Percentiles rank a stretch among this genome's conserved stretches.
Conservation (phyloP, 2,888 invertebrate species). For the Mechanitis mazaeus region DNA sequence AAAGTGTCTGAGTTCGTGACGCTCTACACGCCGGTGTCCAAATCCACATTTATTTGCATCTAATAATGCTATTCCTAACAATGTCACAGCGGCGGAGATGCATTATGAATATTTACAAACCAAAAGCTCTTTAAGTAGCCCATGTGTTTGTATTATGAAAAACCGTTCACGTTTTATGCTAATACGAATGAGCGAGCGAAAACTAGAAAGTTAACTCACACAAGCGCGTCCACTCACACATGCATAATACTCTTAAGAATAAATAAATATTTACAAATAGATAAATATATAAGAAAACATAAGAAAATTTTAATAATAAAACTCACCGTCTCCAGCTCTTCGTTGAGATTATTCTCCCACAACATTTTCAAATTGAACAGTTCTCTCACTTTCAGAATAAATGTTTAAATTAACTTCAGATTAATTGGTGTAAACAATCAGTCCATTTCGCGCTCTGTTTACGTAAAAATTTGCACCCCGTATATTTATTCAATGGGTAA, state of each 20-base stretch:
- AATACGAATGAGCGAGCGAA: conserved; percentile 69
- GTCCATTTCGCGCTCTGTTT: conserved; percentile 49
- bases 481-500: conserved; percentile 44
- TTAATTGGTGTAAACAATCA: conserved; percentile 40
- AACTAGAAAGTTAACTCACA: conserved; percentile 74
- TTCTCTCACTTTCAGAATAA: conserved; percentile 43
- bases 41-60: conserved; percentile 52
- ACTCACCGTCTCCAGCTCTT: conserved; percentile 70
- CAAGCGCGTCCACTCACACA: conserved; percentile 42
- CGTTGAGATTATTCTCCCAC: conserved; percentile 68
- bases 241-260: conserved; percentile 28
- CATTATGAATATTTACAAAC: conserved; percentile 63
- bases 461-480: conserved; percentile 52
- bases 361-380: conserved; percentile 63
- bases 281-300: conserved; percentile 27
- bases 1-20: conserved; percentile 32
- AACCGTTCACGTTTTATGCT: conserved; percentile 75
- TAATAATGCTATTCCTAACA: conserved; percentile 61
- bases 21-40: conserved; percentile 37
- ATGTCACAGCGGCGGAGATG: conserved; percentile 49
- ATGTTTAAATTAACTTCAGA: conserved; percentile 27
- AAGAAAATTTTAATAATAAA: conserved; percentile 35
- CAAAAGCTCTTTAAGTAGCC: conserved; percentile 58
- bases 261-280: conserved; percentile 19
- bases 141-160: conserved; percentile 73